Evolutionary conservation across 2,797 vertebrate genomes (phyloP), one percentile per base, ranked within the genome.

Genomic region (Poecilia picta): DNA sequence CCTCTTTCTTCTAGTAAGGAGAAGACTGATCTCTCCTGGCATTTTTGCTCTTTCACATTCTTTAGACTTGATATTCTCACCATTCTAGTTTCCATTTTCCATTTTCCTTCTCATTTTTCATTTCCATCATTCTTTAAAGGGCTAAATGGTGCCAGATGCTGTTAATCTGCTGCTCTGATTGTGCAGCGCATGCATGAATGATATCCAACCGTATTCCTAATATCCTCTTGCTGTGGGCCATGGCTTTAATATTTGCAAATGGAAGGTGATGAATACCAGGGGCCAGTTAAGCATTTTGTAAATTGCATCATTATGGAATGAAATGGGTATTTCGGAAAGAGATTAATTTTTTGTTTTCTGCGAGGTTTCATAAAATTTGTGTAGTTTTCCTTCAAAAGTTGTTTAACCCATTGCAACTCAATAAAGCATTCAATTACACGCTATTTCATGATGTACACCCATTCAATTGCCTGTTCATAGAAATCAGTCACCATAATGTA

Each of bases 171-270:
- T 46, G 80, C 76, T 80, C 85, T 92, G 89, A 92, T 93, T 94
- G 90, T 89, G 85, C 39, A 75, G 78, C 88, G 85, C 81, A 88
- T 81, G 86, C 87, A 79, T 89, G 91, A 93, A 85, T 89, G 88
- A 89, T 83, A 88, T 78, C 80, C 76, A 89, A 72, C 89, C 86
- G 74, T 88, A 89, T 89, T 91, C 73, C 84, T 88, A 91, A 89
- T 88, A 89, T 89, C 81, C 81, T 83, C 36, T 80, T 6, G 74
- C 83, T 90, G 81, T 86, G 83, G 92, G 80, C 87, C 85, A 76
- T 79, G 84, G 85, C 84, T 91, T 93, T 90, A 91, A 93, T 93
- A 91, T 85, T 89, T 80, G 74, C 83, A 93, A 92, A 92, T 94
- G 89, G 89, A 82, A 81, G 85, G 73, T 85, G 89, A 91, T 94